phyloP scores from a whole-genome alignment of 2,113 vertebrate species.

The Siphamia tubifer region DNA sequence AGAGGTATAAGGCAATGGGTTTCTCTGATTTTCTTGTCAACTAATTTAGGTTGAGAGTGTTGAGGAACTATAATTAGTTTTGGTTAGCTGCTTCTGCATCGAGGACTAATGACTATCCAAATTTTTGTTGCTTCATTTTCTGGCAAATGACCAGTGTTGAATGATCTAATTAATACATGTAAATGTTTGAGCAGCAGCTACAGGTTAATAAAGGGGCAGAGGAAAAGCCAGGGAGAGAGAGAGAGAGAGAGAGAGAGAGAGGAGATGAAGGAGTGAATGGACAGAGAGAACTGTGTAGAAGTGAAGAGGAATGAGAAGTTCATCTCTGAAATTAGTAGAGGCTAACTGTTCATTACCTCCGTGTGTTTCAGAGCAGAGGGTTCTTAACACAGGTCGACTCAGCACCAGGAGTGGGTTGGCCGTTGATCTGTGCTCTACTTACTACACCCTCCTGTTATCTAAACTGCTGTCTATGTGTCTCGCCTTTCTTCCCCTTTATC shows the following conservation, averaged over 20 bases:
- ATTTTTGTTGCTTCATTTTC: no score
- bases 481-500: neutral
- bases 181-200: no score
- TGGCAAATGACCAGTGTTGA: no score
- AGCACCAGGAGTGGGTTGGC: neutral
- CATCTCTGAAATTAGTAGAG: constrained; percentile 3
- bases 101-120: no score
- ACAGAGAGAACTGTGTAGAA: neutral
- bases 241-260: no score
- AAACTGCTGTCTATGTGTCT: constrained; percentile 8
- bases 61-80: no score
- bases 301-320: neutral
- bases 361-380: neutral
- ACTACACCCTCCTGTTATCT: constrained; percentile 12
- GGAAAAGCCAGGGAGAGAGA: no score
- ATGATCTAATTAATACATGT: no score
- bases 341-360: constrained; percentile 34
- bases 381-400: constrained; percentile 29
- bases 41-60: no score
- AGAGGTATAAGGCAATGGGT: no score
- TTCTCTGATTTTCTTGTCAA: no score
- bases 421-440: constrained; percentile 1
- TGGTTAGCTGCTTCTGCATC: no score
- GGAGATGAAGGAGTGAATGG: neutral
- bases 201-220: neutral